phyloP scores from a whole-genome alignment of 2,797 vertebrate genomes.

The Spatula clypeata region DNA sequence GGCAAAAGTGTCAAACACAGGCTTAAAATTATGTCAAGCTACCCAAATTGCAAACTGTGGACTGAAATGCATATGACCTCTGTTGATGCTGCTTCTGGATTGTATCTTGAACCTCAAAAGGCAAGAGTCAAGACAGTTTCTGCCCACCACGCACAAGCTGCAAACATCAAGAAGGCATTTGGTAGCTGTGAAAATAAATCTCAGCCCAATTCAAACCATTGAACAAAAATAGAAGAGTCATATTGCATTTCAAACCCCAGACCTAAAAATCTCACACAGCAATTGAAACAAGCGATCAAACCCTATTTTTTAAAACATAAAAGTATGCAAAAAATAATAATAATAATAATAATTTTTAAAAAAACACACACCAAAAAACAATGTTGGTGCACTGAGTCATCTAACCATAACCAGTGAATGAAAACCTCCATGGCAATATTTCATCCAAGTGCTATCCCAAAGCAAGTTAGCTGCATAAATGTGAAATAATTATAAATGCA shows the following conservation, averaged over 20 bases:
- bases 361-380: not conserved
- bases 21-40: not conserved
- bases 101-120: not conserved
- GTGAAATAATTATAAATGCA: not conserved
- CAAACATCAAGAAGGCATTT: rapidly evolving
- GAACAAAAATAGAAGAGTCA: not conserved
- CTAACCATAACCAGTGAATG: not conserved
- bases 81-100: not conserved
- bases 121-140: not conserved
- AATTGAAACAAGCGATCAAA: not conserved
- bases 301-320: not conserved
- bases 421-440: not conserved
- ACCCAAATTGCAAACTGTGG: not conserved
- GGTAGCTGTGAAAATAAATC: not conserved
- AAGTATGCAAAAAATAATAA: not conserved
- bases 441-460: not conserved
- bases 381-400: rapidly evolving
- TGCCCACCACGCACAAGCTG: not conserved
- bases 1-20: not conserved
- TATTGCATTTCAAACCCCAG: constrained; percentile 12
- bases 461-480: not conserved
- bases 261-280: not conserved
- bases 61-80: not conserved
- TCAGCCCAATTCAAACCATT: not conserved
- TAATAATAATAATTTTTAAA: not conserved